These are phyloP conservation scores for Psix sp. DNA, from an alignment of 1,140 invertebrate species.

Conservation along the genomic window DNA sequence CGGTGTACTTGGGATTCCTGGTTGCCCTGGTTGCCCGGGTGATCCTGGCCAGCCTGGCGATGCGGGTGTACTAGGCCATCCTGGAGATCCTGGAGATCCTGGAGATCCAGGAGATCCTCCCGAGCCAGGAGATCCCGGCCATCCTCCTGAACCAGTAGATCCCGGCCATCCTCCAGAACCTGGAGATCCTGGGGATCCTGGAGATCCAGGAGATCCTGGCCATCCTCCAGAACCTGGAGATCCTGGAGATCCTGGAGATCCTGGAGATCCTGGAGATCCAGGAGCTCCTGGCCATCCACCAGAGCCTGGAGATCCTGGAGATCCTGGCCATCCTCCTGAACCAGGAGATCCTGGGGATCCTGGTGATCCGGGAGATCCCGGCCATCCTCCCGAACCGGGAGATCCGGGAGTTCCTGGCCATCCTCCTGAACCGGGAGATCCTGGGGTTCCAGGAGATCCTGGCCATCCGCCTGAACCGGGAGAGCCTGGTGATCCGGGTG, in stretches of 20 bases:
- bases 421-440: slow-evolving; percentile 21
- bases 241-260: slow-evolving; percentile 23
- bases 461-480: slow-evolving; percentile 5
- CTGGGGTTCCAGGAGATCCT: slow-evolving; percentile 7
- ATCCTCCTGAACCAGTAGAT: background rate
- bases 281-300: background rate
- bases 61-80: slow-evolving; percentile 10
- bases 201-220: slow-evolving; percentile 7
- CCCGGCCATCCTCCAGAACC: slow-evolving; percentile 6
- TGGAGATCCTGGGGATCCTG: slow-evolving; percentile 8
- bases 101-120: slow-evolving; percentile 8
- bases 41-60: background rate
- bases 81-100: slow-evolving; percentile 19
- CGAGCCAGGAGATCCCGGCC: background rate
- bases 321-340: slow-evolving; percentile 7
- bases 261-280: slow-evolving; percentile 7
- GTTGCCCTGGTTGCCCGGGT: slow-evolving; percentile 1
- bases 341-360: slow-evolving; percentile 14
- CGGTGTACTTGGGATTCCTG: slow-evolving; percentile 5
- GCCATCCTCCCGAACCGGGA: too few relatives aligned
- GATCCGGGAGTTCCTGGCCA: too few relatives aligned
- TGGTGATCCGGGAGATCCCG: slow-evolving; percentile 10
- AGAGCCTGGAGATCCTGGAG: slow-evolving; percentile 1
- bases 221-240: slow-evolving; percentile 11
- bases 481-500: slow-evolving; percentile 8